Evolutionary conservation across 2,113 vertebrate species (phyloP).

Genomic region (Dascyllus trimaculatus): DNA sequence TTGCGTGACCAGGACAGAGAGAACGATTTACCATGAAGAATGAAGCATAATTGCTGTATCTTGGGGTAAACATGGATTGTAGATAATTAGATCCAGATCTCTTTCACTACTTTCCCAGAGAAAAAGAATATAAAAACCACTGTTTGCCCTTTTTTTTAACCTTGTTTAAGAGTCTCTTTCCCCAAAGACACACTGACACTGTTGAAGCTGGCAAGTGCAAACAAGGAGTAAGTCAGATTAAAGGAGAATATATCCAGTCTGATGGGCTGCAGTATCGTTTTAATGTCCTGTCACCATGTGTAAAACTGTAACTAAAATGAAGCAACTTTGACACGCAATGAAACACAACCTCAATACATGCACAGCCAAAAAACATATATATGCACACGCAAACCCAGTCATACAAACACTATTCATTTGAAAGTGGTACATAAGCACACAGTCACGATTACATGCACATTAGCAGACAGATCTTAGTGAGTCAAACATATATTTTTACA

Average conservation of each 20-base stretch:
- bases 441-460: background rate
- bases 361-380: background rate
- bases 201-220: background rate
- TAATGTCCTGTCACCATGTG: constrained; percentile 2
- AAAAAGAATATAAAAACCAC: background rate
- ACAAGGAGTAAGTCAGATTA: constrained; percentile 3
- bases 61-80: background rate
- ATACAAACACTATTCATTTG: background rate
- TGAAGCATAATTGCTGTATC: background rate
- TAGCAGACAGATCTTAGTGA: background rate
- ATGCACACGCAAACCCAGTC: background rate
- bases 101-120: background rate
- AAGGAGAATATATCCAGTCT: constrained; percentile 19
- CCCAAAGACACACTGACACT: constrained; percentile 2
- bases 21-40: constrained; percentile 3
- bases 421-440: background rate
- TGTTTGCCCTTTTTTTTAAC: constrained; percentile 7
- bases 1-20: constrained; percentile 11
- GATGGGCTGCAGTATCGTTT: constrained; percentile 15
- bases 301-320: constrained; percentile 30
- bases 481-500: background rate
- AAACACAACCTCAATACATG: background rate
- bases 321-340: constrained; percentile 2
- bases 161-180: background rate
- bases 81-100: constrained; percentile 20